Base-by-base conservation (phyloP, 2,888 invertebrate genomes). In the Lepidochrysops patricia region DNA sequence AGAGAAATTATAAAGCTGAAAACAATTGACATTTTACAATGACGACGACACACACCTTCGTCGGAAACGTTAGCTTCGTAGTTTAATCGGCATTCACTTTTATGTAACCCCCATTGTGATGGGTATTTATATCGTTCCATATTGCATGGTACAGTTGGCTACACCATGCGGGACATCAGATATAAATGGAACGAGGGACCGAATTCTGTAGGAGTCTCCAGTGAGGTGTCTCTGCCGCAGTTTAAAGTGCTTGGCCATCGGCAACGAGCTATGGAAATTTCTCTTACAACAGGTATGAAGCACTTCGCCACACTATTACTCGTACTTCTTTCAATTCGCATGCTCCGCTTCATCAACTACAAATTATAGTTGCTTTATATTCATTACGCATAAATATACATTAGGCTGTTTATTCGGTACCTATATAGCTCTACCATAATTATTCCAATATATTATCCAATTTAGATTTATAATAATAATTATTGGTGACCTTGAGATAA, bases 161-260 rank as follows among this genome's bases (percentile, higher is more conserved):
- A 97, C 94, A 97, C 97, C 91, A 97, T 97, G 96, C 93, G 96
- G 92, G 97, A 97, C 93, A 97, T 97, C 93, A 94, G 96, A 84
- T 97, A 97, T 94, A 96, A 96, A 90, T 97, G 97, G 97, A 96
- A 96, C 92, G 96, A 97, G 91, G 96, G 96, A 78, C 95, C 95
- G 82, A 95, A 96, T 92, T 96, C 97, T 87, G 97, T 98, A 89
- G 97, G 96, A 90, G 96, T 97, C 83, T 96, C 96, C 91, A 95
- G 95, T 90, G 97, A 97, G 91, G 97, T 97, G 90, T 96, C 97
- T 81, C 94, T 98, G 89, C 97, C 98, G 90, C 97, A 98, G 92
- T 98, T 98, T 94, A 96, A 97, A 93, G 97, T 97, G 90, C 94
- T 97, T 90, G 97, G 97, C 82, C 97, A 97, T 92, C 95, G 96